phyloP scores from a whole-genome alignment of 2,113 vertebrate genomes.

The Silurus asotus region DNA sequence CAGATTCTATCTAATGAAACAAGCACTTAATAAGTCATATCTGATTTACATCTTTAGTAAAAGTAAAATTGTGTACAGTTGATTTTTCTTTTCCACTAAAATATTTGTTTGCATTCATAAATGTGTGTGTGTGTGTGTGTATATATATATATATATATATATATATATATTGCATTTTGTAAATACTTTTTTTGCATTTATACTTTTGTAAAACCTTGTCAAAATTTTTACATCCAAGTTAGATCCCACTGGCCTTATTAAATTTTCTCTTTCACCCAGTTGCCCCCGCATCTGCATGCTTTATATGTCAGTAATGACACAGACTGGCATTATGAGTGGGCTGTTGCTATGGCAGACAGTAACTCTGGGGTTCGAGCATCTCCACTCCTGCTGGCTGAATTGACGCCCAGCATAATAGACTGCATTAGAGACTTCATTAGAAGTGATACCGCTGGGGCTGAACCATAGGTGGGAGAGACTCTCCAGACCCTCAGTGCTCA shows the following conservation, averaged over 20 bases:
- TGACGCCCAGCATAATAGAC: conserved; percentile 42
- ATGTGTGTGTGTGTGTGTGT: too few species aligned
- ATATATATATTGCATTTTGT: too few species aligned
- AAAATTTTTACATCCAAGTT: neutral
- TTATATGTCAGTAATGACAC: conserved; percentile 36
- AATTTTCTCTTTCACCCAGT: conserved; percentile 23
- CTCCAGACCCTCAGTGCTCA: conserved; percentile 26
- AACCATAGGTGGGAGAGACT: conserved; percentile 42
- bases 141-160: too few species aligned
- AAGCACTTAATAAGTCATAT: neutral
- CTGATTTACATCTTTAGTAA: neutral
- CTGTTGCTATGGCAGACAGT: conserved; percentile 42
- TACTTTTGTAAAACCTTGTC: too few species aligned
- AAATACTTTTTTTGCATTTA: neutral
- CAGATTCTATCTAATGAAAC: neutral
- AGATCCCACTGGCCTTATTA: conserved; percentile 27
- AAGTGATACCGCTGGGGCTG: conserved; percentile 29
- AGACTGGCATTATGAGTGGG: conserved; percentile 11
- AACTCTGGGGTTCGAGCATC: conserved; percentile 40
- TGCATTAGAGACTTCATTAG: conserved; percentile 50
- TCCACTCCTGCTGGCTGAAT: conserved; percentile 31
- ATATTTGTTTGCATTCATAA: neutral
- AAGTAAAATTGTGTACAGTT: neutral
- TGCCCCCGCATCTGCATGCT: conserved; percentile 9
- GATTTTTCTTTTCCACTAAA: neutral